These are phyloP conservation scores for Pogonomyrmex californicus DNA, from an alignment of 1,140 invertebrate genomes.

Conservation along the genomic window DNA sequence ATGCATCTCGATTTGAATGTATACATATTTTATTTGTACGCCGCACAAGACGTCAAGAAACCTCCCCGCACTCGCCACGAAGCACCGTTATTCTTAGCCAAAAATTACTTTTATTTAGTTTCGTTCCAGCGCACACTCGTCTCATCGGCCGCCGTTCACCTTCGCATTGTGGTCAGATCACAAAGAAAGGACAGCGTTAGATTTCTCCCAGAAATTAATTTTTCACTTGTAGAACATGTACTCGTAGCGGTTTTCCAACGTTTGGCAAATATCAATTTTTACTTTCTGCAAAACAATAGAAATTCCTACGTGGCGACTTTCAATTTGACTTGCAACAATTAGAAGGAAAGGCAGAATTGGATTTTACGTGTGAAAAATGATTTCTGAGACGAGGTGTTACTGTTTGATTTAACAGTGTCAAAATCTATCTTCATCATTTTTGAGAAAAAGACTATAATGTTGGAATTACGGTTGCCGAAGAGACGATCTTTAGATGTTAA, in stretches of 20 bases:
- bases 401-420: background rate
- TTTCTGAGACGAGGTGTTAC: background rate
- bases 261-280: constrained; percentile 1
- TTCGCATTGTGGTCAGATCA: too few species aligned
- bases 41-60: constrained; percentile 23
- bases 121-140: constrained; percentile 76
- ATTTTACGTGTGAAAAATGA: constrained; percentile 1
- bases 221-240: background rate
- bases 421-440: background rate
- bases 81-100: constrained; percentile 85
- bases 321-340: background rate
- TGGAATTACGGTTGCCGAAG: constrained; percentile 65
- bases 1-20: constrained; percentile 58
- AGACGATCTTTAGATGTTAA: constrained; percentile 74
- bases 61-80: constrained; percentile 70
- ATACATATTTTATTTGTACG: constrained; percentile 58
- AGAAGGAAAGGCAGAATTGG: background rate
- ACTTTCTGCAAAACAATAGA: background rate
- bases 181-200: background rate
- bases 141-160: constrained; percentile 25
- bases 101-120: constrained; percentile 87
- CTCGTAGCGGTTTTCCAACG: background rate
- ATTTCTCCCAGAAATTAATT: background rate
- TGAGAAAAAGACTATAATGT: background rate
- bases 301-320: background rate